Evolutionary conservation across 2,888 invertebrate genomes (phyloP), one percentile per base, ranked within the genome.

Genomic region (Oasisia sp.): DNA sequence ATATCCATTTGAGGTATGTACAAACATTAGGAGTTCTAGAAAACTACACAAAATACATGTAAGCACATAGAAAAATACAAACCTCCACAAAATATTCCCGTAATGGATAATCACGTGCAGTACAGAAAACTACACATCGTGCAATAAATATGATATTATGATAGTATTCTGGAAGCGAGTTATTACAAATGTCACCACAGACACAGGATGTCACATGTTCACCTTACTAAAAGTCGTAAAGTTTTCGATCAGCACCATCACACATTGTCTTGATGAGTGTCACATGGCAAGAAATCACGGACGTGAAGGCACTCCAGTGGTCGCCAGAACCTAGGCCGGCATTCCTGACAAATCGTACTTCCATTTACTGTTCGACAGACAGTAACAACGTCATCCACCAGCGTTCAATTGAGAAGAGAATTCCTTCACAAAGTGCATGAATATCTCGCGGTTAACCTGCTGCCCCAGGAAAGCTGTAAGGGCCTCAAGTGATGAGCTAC

Each of bases 401-500:
- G 74, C 19, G 19, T 74, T 74, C 74, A 74, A 27, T 74, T 74
- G 74, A 7, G 74, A 74, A 19, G 74, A 74, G 74, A 94, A 94
- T 45, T 94, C 92, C 89, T 94, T 92, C 90, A 96, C 92, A 32
- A 94, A 92, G 56, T 94, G 94, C 11, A 95, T 93, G 19, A 96
- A 93, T 74, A 95, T 91, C 91, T 95, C 95, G 50, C 95, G 92
- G 92, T 95, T 95, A 32, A 95, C 95, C 92, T 96, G 95, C 9
- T 92, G 92, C 7, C 95, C 95, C 11, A 96, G 94, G 92, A 95
- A 96, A 5, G 93, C 89, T 4, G 95, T 95, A 19, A 96, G 93
- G 32, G 95, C 95, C 92, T 95, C 95, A 9, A 96, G 93, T 1
- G 94, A 89, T 3, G 94, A 92, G 91, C 95, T 94, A 0, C 96